These are phyloP conservation scores for Scaptomyza caliginosa DNA, from an alignment of 2,888 invertebrate species.

Conservation along the genomic window DNA sequence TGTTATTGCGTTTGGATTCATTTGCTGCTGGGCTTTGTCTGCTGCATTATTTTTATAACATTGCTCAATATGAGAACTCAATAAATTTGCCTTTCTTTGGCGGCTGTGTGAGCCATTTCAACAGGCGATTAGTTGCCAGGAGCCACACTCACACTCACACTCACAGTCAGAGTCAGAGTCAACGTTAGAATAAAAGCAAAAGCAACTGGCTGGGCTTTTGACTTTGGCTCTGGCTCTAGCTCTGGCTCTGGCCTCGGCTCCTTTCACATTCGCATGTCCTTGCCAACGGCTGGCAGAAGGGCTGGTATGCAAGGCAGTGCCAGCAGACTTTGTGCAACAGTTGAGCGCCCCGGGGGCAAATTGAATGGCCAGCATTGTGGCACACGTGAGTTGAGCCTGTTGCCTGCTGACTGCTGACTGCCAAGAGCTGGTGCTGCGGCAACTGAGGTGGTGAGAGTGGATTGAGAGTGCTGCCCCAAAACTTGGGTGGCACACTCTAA, in stretches of 20 bases:
- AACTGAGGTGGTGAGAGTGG: not conserved
- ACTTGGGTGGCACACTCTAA: conserved; percentile 54
- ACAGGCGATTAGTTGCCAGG: conserved; percentile 76
- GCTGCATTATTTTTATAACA: conserved; percentile 70
- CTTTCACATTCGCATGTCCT: not conserved
- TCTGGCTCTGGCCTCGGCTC: not conserved
- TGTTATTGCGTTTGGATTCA: conserved; percentile 7
- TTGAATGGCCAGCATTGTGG: conserved; percentile 46
- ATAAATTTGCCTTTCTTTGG: conserved; percentile 70
- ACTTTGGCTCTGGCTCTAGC: conserved; percentile 11
- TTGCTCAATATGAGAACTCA: conserved; percentile 77
- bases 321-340: conserved; percentile 61
- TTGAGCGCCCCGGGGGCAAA: conserved; percentile 46
- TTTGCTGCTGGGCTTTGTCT: conserved; percentile 35
- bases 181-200: not conserved
- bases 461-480: not conserved
- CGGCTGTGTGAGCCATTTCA: conserved; percentile 65
- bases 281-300: conserved; percentile 3
- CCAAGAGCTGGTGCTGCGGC: not conserved
- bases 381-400: conserved; percentile 38
- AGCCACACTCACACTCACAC: conserved; percentile 10
- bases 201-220: conserved; percentile 15
- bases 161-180: conserved; percentile 6
- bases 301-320: not conserved
- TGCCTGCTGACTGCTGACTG: conserved; percentile 21